Evolutionary conservation across 2,888 invertebrate genomes (phyloP).

Genomic region (Tholera decimalis): DNA sequence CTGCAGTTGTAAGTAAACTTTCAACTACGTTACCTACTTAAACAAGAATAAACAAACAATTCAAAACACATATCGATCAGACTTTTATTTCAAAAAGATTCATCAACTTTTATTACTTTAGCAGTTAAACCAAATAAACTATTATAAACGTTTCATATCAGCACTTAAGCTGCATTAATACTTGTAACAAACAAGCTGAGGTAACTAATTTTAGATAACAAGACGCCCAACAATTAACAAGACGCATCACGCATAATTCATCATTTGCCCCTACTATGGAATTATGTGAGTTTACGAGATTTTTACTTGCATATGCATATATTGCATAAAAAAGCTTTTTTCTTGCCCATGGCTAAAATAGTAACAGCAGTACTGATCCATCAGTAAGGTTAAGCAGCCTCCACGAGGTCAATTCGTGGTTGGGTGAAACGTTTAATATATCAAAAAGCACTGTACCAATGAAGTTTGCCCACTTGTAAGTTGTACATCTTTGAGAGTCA

Average conservation of each 20-base stretch:
- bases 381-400: too few relatives aligned
- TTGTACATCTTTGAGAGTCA: too few relatives aligned
- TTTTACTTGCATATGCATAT: too few relatives aligned
- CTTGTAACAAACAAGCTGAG: conserved; percentile 53
- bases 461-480: too few relatives aligned
- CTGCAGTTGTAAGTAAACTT: neutral
- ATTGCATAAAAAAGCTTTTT: too few relatives aligned
- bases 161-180: conserved; percentile 54
- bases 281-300: conserved; percentile 1
- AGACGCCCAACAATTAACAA: conserved; percentile 66
- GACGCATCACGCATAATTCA: conserved; percentile 67
- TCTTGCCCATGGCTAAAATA: too few relatives aligned
- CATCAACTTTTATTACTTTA: neutral
- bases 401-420: too few relatives aligned
- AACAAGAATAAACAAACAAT: neutral
- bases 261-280: conserved; percentile 61
- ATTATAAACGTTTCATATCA: conserved; percentile 42
- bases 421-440: too few relatives aligned
- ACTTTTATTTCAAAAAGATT: neutral
- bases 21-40: neutral
- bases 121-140: conserved; percentile 8
- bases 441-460: too few relatives aligned
- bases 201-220: conserved; percentile 65
- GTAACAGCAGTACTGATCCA: too few relatives aligned
- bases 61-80: neutral